Evolutionary conservation across 2,797 vertebrate species (phyloP), one percentile per base, ranked within the genome.

Genomic region (Serranus cabrilla): DNA sequence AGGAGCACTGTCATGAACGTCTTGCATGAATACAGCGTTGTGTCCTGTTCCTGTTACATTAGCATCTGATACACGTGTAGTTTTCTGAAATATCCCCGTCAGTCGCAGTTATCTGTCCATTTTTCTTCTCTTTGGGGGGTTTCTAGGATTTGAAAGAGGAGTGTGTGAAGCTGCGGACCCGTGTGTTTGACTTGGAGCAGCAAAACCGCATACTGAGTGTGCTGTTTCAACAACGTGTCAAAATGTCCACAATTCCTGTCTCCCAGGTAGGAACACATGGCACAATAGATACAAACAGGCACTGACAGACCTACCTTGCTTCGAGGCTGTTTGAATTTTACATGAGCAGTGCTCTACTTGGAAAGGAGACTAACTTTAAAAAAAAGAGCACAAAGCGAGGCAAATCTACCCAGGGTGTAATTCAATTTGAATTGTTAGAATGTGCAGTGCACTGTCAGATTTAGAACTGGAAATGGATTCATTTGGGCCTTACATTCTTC

Each of bases 131-230:
- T 49, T 21, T 13, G 51, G 34, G 43, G 25, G 45, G 1, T 68
- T 59, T 74, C 9, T 62, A 98, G 97, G 96, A 97, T 93, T 89
- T 98, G 80, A 97, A 96, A 71, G 97, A 98, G 74, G 97, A 98
- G 68, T 98, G 97, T 78, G 92, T 97, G 90, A 97, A 97, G 92
- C 91, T 98, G 85, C 94, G 97, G 85, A 97, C 96, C 0, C 96
- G 97, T 49, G 97, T 98, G 78, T 97, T 97, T 89, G 97, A 98
- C 93, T 91, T 98, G 93, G 97, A 98, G 78, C 96, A 97, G 90
- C 97, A 98, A 83, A 98, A 98, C 89, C 95, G 95, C 82, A 97
- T 95, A 0, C 88, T 98, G 83, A 97, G 94, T 9, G 93, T 96
- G 51, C 92, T 98, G 45, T 97, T 98, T 86, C 97, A 97, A 82